Base-by-base conservation (phyloP, 2,113 vertebrate genomes). In the Tichodroma muraria region DNA sequence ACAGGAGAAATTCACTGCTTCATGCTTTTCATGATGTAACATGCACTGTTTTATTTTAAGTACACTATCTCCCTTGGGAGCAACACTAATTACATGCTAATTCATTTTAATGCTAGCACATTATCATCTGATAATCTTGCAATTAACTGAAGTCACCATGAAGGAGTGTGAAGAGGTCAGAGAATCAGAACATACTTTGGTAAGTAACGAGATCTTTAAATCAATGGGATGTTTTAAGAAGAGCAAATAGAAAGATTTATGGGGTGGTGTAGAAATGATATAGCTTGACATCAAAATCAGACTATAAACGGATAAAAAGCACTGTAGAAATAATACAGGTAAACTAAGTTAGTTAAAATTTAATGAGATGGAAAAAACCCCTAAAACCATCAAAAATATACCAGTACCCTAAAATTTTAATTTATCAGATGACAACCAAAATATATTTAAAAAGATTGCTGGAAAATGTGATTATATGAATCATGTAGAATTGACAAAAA, bases 81-180 rank as follows among this genome's bases (percentile, higher is more conserved):
- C 45, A 93, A 37, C 71, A 88, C 37, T 88, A 96, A 96, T 97
- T 95, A 96, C 85, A 94, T 90, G 85, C 60, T 95, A 97, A 96
- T 96, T 96, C 91, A 91, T 95, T 97, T 93, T 95, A 96, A 95
- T 95, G 40, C 50, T 60, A 76, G 75, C 35, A 70, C 35, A 93
- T 96, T 95, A 96, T 94, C 65, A 88, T 88, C 88, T 88, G 92
- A 88, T 96, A 95, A 94, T 84, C 72, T 63, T 30, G 47, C 85
- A 97, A 93, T 96, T 97, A 97, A 85, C 64, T 91, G 92, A 94
- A 96, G 96, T 93, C 94, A 94, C 85, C 83, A 95, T 28, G 69
- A 88, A 96, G 50, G 73, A 84, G 69, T 54, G 23, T 80, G 88
- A 86, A 89, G 88, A 94, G 91, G 94, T 96, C 92, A 95, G 76